Evolutionary conservation across 2,797 vertebrate species (phyloP).

Genomic region (Anolis apletophallus): DNA sequence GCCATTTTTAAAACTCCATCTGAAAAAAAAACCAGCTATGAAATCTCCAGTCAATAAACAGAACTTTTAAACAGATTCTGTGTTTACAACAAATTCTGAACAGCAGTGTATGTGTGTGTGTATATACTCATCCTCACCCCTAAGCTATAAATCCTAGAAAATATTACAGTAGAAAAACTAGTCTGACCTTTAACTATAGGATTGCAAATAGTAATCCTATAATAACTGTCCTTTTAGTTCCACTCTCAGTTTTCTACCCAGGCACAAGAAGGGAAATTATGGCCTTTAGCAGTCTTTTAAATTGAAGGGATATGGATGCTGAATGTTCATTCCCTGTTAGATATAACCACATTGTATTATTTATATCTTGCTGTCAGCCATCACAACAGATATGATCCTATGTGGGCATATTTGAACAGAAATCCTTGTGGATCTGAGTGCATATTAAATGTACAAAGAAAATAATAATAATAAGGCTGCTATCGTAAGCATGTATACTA

Average conservation of each 20-base stretch:
- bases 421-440: constrained; percentile 38
- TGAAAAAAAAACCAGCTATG: background rate
- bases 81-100: constrained; percentile 52
- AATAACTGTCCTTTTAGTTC: constrained; percentile 75
- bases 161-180: constrained; percentile 68
- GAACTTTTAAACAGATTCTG: background rate
- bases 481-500: background rate
- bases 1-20: background rate
- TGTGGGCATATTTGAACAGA: constrained; percentile 49
- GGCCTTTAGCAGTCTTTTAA: constrained; percentile 73
- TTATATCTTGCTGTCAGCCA: constrained; percentile 58
- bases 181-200: constrained; percentile 70
- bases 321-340: constrained; percentile 66
- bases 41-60: background rate
- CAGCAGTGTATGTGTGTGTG: background rate
- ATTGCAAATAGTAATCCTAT: constrained; percentile 71
- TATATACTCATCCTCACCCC: constrained; percentile 23
- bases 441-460: constrained; percentile 45
- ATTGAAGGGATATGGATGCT: constrained; percentile 63
- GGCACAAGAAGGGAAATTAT: constrained; percentile 62
- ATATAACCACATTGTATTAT: constrained; percentile 58
- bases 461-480: background rate
- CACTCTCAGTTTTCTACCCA: constrained; percentile 33
- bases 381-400: constrained; percentile 52
- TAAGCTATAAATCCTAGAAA: constrained; percentile 65